Percentiles rank a stretch among this genome's conserved stretches.
Conservation (phyloP, 2,888 invertebrate genomes). For the Ennomos erosarius region DNA sequence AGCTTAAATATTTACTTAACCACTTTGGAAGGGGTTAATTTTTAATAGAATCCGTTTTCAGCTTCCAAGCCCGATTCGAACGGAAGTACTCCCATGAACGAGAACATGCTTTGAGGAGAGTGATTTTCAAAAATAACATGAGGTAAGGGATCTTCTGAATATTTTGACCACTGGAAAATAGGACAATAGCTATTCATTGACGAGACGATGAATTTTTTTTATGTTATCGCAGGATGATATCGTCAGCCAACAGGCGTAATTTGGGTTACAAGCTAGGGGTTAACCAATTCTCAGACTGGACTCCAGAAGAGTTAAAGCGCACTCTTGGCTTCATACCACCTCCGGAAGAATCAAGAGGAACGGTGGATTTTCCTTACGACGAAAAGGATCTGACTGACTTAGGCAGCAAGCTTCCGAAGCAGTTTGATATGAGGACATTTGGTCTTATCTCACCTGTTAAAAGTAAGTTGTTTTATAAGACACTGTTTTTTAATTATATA, state of each 20-base stretch:
- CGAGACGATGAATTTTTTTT: too few species aligned
- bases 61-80: background rate
- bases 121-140: background rate
- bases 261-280: conserved; percentile 1
- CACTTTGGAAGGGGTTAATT: too few species aligned
- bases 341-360: background rate
- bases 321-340: background rate
- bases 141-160: background rate
- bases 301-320: conserved; percentile 5
- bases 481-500: too few species aligned
- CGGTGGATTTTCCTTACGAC: conserved; percentile 1
- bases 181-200: too few species aligned
- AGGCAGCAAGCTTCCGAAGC: background rate
- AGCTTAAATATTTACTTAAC: too few species aligned
- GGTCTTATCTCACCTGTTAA: background rate
- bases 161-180: too few species aligned
- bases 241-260: too few species aligned
- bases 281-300: conserved; percentile 6
- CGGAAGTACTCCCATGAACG: background rate
- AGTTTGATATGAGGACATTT: background rate
- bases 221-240: too few species aligned
- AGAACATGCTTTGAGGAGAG: background rate
- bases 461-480: too few species aligned
- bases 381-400: background rate
- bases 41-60: background rate